Conservation (phyloP, 1,140 invertebrate genomes). For the Halictus rubicundus region DNA sequence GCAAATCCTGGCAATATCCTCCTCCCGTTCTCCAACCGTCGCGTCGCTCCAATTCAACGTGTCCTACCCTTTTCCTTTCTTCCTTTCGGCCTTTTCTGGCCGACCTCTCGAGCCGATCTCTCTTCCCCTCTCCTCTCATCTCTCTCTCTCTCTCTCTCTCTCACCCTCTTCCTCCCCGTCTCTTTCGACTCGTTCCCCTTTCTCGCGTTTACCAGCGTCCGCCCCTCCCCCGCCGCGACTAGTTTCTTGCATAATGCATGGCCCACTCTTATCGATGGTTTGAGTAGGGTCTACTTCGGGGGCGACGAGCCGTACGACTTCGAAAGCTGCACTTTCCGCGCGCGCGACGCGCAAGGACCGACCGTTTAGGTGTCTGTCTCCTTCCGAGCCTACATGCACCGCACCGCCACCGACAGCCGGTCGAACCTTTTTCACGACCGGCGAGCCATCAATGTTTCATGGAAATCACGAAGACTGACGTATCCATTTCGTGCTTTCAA, state of each 20-base stretch:
- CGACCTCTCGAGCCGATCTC: not conserved
- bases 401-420: not conserved
- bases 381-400: not conserved
- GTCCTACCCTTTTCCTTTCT: not conserved
- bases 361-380: slow-evolving; percentile 5
- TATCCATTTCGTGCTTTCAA: slow-evolving; percentile 61
- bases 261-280: slow-evolving; percentile 40
- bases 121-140: no score
- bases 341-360: not conserved
- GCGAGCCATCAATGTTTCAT: slow-evolving; percentile 59
- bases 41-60: slow-evolving; percentile 32
- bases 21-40: slow-evolving; percentile 38
- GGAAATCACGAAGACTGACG: slow-evolving; percentile 59
- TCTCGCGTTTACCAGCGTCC: no score
- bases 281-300: slow-evolving; percentile 13
- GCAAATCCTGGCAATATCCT: slow-evolving; percentile 62
- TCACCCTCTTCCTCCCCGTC: not conserved
- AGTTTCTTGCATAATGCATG: slow-evolving; percentile 56
- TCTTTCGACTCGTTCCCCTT: not conserved
- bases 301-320: not conserved
- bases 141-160: no score
- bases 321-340: slow-evolving; percentile 17
- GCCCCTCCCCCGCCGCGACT: slow-evolving; percentile 6
- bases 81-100: not conserved
- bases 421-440: slow-evolving; percentile 31